phyloP scores from a whole-genome alignment of 2,113 vertebrate species.

The Echinops telfairi region DNA sequence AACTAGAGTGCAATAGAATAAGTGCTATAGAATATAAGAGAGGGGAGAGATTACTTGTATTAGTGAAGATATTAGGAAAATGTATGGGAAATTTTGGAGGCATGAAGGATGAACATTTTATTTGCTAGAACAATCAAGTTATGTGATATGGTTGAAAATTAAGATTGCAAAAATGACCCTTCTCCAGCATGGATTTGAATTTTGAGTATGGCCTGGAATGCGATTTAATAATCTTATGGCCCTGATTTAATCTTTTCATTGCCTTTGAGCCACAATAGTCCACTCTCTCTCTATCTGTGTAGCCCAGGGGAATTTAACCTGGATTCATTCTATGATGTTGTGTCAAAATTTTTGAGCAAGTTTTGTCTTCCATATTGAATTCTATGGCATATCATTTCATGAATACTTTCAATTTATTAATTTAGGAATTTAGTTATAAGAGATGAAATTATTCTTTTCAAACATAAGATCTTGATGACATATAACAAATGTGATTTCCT shows the following conservation, averaged over 20 bases:
- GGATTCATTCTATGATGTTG: background rate
- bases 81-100: background rate
- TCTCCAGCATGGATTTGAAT: background rate
- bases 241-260: background rate
- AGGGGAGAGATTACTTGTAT: background rate
- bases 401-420: background rate
- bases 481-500: conserved; percentile 40
- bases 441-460: conserved; percentile 7
- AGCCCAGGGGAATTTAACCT: background rate
- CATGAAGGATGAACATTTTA: background rate
- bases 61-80: background rate
- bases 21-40: background rate
- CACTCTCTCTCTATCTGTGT: background rate
- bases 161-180: background rate
- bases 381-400: background rate
- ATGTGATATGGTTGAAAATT: background rate
- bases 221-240: background rate
- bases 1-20: background rate
- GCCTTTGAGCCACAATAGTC: background rate
- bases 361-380: conserved; percentile 23
- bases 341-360: background rate
- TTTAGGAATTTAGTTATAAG: conserved; percentile 56
- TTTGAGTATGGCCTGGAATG: background rate
- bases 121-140: background rate
- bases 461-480: background rate